Conservation (phyloP, 2,113 vertebrate species). For the Notarius quadriscutis region DNA sequence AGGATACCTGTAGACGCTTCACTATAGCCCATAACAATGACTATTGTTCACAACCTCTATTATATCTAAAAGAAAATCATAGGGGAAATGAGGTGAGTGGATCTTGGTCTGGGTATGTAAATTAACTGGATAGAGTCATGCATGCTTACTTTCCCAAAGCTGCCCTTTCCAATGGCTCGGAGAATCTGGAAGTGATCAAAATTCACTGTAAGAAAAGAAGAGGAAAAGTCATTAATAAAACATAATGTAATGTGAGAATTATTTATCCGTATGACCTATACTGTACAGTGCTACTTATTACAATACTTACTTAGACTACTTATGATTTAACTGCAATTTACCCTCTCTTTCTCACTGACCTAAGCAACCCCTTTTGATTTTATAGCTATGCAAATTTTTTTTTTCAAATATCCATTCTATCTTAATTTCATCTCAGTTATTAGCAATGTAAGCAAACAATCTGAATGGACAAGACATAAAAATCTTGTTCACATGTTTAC, state of each 20-base stretch:
- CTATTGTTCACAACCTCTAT: neutral
- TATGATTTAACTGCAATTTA: neutral
- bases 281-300: too few relatives aligned
- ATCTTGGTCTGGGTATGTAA: neutral
- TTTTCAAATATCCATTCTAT: neutral
- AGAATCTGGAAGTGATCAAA: conserved; percentile 83
- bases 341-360: neutral
- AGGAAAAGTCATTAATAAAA: neutral
- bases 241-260: neutral
- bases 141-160: conserved; percentile 77
- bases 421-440: neutral
- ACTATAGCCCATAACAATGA: neutral
- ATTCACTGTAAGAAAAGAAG: conserved; percentile 69
- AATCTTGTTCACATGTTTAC: neutral
- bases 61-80: neutral
- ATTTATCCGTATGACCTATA: neutral
- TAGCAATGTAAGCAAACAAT: neutral
- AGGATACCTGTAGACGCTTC: neutral
- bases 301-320: too few relatives aligned
- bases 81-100: neutral
- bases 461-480: neutral
- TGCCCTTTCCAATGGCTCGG: conserved; percentile 78
- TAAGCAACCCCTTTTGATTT: neutral
- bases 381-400: neutral
- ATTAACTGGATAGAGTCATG: neutral